phyloP scores from a whole-genome alignment of 2,797 vertebrate genomes.

The Miichthys miiuy region DNA sequence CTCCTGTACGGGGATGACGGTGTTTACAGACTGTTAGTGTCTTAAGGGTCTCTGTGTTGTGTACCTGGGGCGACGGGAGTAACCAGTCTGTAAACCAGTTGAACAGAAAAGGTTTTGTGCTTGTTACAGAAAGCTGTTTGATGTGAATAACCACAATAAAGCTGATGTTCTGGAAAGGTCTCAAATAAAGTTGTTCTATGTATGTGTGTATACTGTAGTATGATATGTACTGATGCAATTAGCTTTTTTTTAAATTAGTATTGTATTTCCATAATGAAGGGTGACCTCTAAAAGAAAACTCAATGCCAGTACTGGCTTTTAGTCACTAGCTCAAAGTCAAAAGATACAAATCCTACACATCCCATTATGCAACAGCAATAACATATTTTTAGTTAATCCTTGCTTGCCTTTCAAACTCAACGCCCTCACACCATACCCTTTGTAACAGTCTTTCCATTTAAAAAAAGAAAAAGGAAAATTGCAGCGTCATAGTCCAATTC shows the following conservation, averaged over 20 bases:
- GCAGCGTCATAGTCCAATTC: background rate
- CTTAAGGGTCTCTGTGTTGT: background rate
- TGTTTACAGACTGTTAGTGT: slow-evolving; percentile 23
- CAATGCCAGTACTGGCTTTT: background rate
- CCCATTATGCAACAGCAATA: background rate
- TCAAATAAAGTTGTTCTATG: no score
- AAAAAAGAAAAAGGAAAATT: background rate
- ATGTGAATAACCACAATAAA: slow-evolving; percentile 78
- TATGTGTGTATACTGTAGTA: background rate
- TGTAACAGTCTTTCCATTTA: background rate
- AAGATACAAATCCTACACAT: background rate
- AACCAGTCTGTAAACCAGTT: background rate
- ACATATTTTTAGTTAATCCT: background rate
- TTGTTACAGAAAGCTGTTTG: slow-evolving; percentile 52
- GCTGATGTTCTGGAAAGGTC: slow-evolving; percentile 67
- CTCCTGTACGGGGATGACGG: slow-evolving; percentile 2
- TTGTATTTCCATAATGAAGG: background rate
- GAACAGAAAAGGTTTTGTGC: slow-evolving; percentile 14
- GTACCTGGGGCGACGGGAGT: no score
- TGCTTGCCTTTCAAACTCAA: background rate
- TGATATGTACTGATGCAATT: background rate
- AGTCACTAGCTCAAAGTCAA: background rate
- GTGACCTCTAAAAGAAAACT: background rate
- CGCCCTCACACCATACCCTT: no score
- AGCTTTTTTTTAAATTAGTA: background rate